A percentile compares a stretch with the other conserved stretches of the same genome.
phyloP scores from a whole-genome alignment of 2,113 vertebrate species.

The Paradisaea rubra region DNA sequence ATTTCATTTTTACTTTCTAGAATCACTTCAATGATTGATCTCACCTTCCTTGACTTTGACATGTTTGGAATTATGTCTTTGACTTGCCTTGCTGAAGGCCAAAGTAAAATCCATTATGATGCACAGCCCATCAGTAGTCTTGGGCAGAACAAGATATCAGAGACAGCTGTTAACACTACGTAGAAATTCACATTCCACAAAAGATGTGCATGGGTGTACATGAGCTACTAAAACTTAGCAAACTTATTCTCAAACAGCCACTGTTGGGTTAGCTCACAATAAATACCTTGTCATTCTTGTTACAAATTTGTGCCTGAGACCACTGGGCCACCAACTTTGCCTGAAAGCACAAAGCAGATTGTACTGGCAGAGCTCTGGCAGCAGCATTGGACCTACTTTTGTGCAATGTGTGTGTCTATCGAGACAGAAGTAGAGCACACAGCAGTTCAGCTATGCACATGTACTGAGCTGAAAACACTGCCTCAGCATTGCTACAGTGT shows the following conservation, averaged over 20 bases:
- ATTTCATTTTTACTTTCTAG: not conserved
- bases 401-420: not conserved
- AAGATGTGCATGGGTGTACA: not conserved
- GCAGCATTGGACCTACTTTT: not conserved
- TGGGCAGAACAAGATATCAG: not conserved
- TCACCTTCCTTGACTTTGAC: not conserved
- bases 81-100: not conserved
- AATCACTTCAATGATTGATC: not conserved
- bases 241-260: not conserved
- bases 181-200: not conserved
- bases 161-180: not conserved
- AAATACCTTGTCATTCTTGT: not conserved
- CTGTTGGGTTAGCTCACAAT: not conserved
- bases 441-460: not conserved
- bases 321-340: not conserved
- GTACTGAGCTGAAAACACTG: not conserved
- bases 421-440: not conserved
- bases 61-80: not conserved
- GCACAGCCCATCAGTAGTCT: not conserved
- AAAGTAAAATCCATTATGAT: not conserved
- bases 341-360: not conserved
- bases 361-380: not conserved
- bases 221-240: not conserved
- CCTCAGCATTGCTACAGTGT: not conserved
- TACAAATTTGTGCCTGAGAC: not conserved